phyloP scores from a whole-genome alignment of 2,113 vertebrate species.

The Sus scrofa region T2T-Sscrofa CM000825.6:85152501-85153000 shows the following conservation, averaged over 20 bases:
- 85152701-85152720: neutral
- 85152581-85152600: neutral
- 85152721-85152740: too few species aligned
- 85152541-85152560: neutral
- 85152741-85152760: too few species aligned
- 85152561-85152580: neutral
- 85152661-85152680: neutral
- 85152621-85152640: neutral
- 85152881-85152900: too few species aligned
- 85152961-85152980: neutral
- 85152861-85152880: too few species aligned
- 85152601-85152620: neutral
- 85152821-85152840: too few species aligned
- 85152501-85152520: neutral
- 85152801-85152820: too few species aligned
- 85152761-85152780: too few species aligned
- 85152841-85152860: too few species aligned
- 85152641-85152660: too few species aligned
- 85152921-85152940: too few species aligned
- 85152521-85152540: neutral
- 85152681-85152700: neutral
- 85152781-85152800: too few species aligned
- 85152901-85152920: too few species aligned
- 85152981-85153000: neutral
- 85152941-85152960: neutral